Percentiles rank a stretch among this genome's conserved stretches.
These are phyloP conservation scores for Trisateles emortualis DNA, from an alignment of 2,888 invertebrate species.

Conservation along the genomic window DNA sequence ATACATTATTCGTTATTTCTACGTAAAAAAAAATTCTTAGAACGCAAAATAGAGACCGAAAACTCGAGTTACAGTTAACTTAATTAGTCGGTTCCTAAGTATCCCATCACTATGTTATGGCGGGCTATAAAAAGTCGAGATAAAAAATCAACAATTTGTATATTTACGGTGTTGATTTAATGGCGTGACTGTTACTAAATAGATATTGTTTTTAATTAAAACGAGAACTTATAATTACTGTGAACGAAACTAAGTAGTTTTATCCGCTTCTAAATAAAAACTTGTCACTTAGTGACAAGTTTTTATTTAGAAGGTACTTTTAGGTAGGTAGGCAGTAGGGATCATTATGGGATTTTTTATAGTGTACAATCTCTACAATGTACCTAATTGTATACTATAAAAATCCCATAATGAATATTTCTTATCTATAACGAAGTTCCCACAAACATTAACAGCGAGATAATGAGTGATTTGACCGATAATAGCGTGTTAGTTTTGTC, in stretches of 20 bases:
- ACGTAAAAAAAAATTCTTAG: not conserved
- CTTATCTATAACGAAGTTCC: not conserved
- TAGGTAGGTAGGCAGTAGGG: no score
- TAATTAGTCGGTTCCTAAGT: constrained; percentile 5
- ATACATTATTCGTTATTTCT: no score
- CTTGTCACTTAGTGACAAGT: no score
- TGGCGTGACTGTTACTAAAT: constrained; percentile 27
- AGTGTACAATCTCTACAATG: no score
- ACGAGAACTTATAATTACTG: constrained; percentile 37
- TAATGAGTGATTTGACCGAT: constrained; percentile 12
- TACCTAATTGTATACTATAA: no score
- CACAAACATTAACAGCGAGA: not conserved
- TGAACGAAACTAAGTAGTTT: constrained; percentile 40
- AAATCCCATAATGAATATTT: no score
- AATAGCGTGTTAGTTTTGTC: constrained; percentile 24
- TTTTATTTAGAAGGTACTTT: no score
- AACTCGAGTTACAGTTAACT: not conserved
- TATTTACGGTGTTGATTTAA: constrained; percentile 22
- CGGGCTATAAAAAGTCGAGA: constrained; percentile 17
- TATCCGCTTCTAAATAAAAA: not conserved
- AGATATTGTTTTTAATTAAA: constrained; percentile 47
- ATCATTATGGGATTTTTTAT: no score
- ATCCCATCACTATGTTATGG: constrained; percentile 14
- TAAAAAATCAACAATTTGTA: constrained; percentile 39
- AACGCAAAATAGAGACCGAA: not conserved